Percentiles rank a stretch among this genome's conserved stretches.
These are phyloP conservation scores for Parotia lawesii DNA, from an alignment of 2,113 vertebrate genomes.

Conservation along the genomic window DNA sequence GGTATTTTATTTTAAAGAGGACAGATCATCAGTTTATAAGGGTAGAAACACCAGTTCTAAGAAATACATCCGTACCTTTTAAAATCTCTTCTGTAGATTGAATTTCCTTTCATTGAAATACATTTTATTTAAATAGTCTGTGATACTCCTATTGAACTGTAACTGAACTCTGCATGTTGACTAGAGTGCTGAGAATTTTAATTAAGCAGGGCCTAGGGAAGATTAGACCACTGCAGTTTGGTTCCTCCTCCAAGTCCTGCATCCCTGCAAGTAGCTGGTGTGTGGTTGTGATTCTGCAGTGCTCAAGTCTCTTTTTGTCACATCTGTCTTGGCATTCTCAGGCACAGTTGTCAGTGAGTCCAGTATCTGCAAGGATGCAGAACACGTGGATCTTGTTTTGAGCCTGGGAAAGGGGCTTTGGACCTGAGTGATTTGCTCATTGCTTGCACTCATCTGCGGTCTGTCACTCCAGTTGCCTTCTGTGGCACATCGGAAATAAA, in stretches of 20 bases:
- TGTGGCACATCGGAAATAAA: background rate
- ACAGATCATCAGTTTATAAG: background rate
- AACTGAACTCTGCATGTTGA: background rate
- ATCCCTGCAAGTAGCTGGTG: background rate
- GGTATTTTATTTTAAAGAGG: background rate
- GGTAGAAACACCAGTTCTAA: background rate
- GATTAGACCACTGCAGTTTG: background rate
- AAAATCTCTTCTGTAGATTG: background rate
- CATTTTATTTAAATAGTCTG: background rate
- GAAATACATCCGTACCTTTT: background rate
- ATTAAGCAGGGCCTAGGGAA: background rate
- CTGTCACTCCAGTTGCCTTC: background rate
- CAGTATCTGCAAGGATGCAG: background rate
- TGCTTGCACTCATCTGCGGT: background rate
- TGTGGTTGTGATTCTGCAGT: rapidly evolving
- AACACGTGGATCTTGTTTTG: background rate
- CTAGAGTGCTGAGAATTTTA: background rate
- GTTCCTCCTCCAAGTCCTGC: background rate
- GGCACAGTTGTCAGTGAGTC: background rate
- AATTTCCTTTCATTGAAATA: background rate
- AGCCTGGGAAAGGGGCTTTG: background rate
- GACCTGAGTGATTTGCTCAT: background rate
- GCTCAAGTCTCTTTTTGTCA: background rate
- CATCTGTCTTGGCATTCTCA: background rate
- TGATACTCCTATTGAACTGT: background rate